Conservation (phyloP, 2,113 vertebrate species). For the Anguilla rostrata region DNA sequence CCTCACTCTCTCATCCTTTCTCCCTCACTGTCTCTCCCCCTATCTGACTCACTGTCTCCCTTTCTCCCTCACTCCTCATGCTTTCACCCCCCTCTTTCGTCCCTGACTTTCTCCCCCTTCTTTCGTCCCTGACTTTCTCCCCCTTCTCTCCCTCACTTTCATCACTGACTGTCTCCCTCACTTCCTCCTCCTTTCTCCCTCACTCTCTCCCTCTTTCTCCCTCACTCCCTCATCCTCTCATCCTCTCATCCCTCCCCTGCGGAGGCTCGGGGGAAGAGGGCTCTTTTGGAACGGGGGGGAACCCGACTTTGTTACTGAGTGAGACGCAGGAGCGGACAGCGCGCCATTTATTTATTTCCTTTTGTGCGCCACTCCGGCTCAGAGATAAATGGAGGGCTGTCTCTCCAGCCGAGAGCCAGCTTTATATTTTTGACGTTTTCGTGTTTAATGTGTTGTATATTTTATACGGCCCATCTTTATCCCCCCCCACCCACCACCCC, state of each 20-base stretch:
- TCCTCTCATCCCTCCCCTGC: conserved; percentile 35
- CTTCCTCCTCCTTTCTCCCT: too few relatives aligned
- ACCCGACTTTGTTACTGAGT: conserved; percentile 69
- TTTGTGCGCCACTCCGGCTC: conserved; percentile 52
- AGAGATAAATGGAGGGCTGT: conserved; percentile 73
- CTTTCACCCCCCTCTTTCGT: not conserved
- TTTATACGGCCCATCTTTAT: conserved; percentile 67
- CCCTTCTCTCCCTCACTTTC: too few relatives aligned
- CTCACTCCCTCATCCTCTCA: conserved; percentile 21
- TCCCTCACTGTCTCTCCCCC: too few relatives aligned
- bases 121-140: too few relatives aligned
- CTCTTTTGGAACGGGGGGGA: conserved; percentile 61
- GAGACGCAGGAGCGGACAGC: conserved; percentile 63
- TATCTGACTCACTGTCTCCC: too few relatives aligned
- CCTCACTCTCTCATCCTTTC: too few relatives aligned
- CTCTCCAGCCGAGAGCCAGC: conserved; percentile 66
- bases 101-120: too few relatives aligned
- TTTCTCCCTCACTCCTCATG: not conserved
- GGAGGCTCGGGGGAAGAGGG: conserved; percentile 52
- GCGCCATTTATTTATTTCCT: conserved; percentile 70
- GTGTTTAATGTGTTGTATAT: conserved; percentile 75
- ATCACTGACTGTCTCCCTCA: too few relatives aligned
- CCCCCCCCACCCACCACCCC: conserved; percentile 48
- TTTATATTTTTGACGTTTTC: conserved; percentile 80
- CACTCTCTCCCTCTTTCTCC: not conserved